Evolutionary conservation across 2,113 vertebrate genomes (phyloP), one percentile per base, ranked within the genome.

Genomic region (Macquaria australasica): DNA sequence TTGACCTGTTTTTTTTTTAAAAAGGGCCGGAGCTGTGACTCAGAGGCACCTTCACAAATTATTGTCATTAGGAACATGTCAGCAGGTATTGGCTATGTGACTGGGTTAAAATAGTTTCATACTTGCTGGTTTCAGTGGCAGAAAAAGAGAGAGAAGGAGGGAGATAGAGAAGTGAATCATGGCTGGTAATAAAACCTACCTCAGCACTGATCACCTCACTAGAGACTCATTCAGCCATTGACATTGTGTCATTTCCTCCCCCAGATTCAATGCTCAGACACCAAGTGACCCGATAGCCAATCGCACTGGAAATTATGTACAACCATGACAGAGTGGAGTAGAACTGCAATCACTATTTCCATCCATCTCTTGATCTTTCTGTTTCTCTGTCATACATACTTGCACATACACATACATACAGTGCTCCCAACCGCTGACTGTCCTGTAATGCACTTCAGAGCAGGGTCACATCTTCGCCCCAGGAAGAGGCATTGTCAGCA

Each of bases 151-250:
- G 12, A 12, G 28, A n/a, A 50, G 58, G 11, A 21, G 14, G 16
- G 31, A 66, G 59, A 67, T 14, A 0, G 73, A 67, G 66, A 6
- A 4, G 60, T 84, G 75, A 85, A 77, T 78, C 58, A 85, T 51
- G 37, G 81, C 43, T 11, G 9, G 74, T 48, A 70, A 84, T 84
- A 62, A 77, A 87, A 73, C 5, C 34, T 50, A 67, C 64, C 70
- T 79, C 60, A 25, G 34, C 10, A 6, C 66, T 71, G 81, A 83
- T 79, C 72, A 77, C n/a, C 77, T 66, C 70, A 64, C 81, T 31
- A 60, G 79, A 64, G 79, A 75, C 69, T 39, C 73, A 50, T 71
- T 75, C 71, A 74, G 31, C 70, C 71, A 79, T 73, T 83, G 75
- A 81, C 51, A 5, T 50, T 79, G 58, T 72, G 56, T 73, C 81